Base-by-base conservation (phyloP, 2,113 vertebrate species). In the Leptodactylus fuscus region DNA sequence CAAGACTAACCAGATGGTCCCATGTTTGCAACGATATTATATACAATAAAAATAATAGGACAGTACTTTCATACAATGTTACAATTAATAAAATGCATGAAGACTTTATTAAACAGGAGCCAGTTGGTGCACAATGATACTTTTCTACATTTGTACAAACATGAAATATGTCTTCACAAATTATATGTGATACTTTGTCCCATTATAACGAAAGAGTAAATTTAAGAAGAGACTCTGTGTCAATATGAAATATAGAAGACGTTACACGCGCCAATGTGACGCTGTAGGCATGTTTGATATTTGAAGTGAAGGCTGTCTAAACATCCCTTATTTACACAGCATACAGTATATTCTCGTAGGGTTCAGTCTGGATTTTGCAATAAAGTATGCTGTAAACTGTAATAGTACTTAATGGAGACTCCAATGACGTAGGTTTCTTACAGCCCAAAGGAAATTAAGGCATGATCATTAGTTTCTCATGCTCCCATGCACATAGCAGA, bases 61-160 rank as follows among this genome's bases (percentile, higher is more conserved):
- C n/a, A n/a, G n/a, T n/a, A n/a, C n/a, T n/a, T n/a, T n/a, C n/a
- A n/a, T n/a, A 36, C 16, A 10, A 38, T 18, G 9, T 22, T 69
- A 69, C 22, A 22, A 36, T 69, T 18, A 38, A 69, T 69, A 69
- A 69, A 69, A 69, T 22, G 32, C 9, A 22, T 38, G 2, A 36
- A 69, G 32, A 34, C 16, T 69, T 69, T 69, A 69, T 22, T 69
- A 69, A 69, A 69, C 34, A 38, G 2, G 34, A 38, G 20, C 32
- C 18, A 69, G 32, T 22, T 69, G 65, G 3, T 34, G 65, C 18
- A 69, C 15, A 38, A 22, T 5, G 16, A 18, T 38, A 38, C 62
- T 67, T 67, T 67, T 20, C 29, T 36, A 67, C 32, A 69, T 69
- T 69, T 69, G 1, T 69, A 69, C 65, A 69, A 38, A 69, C 34